A percentile compares a stretch with the other conserved stretches of the same genome.
Conservation (phyloP, 2,888 invertebrate genomes). For the Caradrina clavipalpis region DNA sequence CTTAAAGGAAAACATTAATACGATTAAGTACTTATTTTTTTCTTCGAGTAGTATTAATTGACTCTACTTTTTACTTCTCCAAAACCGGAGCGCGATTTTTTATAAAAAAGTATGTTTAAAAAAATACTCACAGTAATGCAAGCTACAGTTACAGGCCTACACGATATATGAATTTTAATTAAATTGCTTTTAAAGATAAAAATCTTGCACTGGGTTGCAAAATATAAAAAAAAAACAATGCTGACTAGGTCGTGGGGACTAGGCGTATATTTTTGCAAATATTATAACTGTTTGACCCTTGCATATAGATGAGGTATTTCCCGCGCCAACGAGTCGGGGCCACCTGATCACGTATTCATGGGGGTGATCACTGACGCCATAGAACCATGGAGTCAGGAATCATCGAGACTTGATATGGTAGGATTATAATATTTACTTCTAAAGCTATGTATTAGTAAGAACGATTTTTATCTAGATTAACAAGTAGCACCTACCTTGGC, state of each 20-base stretch:
- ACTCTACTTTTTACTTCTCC: too few relatives aligned
- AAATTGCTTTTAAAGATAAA: conserved; percentile 22
- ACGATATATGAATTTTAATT: neutral
- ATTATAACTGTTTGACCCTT: conserved; percentile 82
- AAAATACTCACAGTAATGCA: conserved; percentile 3
- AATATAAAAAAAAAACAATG: conserved; percentile 62
- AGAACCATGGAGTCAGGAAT: conserved; percentile 58
- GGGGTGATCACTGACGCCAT: conserved; percentile 74
- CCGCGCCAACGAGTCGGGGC: conserved; percentile 69
- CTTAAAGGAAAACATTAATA: neutral
- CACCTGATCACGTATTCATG: conserved; percentile 86
- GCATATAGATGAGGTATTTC: conserved; percentile 86
- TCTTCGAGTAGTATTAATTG: too few relatives aligned
- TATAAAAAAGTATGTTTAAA: neutral
- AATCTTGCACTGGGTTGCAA: conserved; percentile 23
- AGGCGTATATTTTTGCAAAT: conserved; percentile 73
- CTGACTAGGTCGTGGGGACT: conserved; percentile 57
- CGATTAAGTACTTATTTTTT: too few relatives aligned
- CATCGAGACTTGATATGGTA: conserved; percentile 37
- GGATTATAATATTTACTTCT: neutral
- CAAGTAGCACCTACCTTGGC: too few relatives aligned
- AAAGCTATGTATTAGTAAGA: too few relatives aligned
- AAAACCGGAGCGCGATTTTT: neutral
- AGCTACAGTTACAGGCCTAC: neutral
- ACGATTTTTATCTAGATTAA: too few relatives aligned